phyloP scores from a whole-genome alignment of 64 coral and sea anemone species.

The Trachythela sp. region DNA sequence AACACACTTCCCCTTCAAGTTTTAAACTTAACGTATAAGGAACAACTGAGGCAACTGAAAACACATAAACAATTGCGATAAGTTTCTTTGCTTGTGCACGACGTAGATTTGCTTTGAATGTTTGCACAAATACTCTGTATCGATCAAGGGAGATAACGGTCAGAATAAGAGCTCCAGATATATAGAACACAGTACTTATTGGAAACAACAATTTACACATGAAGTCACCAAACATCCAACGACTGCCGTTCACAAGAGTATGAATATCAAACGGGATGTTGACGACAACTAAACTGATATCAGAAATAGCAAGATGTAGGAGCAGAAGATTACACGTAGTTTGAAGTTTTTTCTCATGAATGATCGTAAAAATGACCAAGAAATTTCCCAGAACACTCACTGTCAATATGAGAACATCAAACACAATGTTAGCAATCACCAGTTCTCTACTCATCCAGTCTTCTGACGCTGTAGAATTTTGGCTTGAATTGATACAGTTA shows the following conservation, averaged over 20 bases:
- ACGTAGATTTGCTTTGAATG: not conserved
- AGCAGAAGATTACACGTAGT: not conserved
- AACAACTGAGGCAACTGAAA: not conserved
- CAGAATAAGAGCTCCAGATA: not conserved
- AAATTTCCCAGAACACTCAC: conserved; percentile 3
- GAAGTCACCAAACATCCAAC: not conserved
- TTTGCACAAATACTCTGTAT: not conserved
- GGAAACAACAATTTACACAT: not conserved
- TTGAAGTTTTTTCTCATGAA: conserved; percentile 8
- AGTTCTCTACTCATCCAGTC: not conserved
- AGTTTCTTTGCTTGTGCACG: not conserved
- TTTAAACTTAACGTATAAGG: not conserved
- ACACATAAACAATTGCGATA: not conserved
- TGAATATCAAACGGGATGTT: not conserved
- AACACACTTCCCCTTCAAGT: not conserved
- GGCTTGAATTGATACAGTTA: not conserved
- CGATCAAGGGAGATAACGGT: not conserved
- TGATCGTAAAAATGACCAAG: not conserved
- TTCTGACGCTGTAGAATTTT: not conserved
- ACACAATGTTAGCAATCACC: not conserved
- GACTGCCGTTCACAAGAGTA: not conserved
- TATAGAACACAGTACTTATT: not conserved
- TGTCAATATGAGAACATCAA: not conserved
- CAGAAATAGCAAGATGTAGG: not conserved
- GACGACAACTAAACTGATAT: not conserved